Percentiles rank a stretch among this genome's conserved stretches.
These are phyloP conservation scores for Phortica variegata DNA, from an alignment of 1,140 invertebrate species.

Conservation along the genomic window DNA sequence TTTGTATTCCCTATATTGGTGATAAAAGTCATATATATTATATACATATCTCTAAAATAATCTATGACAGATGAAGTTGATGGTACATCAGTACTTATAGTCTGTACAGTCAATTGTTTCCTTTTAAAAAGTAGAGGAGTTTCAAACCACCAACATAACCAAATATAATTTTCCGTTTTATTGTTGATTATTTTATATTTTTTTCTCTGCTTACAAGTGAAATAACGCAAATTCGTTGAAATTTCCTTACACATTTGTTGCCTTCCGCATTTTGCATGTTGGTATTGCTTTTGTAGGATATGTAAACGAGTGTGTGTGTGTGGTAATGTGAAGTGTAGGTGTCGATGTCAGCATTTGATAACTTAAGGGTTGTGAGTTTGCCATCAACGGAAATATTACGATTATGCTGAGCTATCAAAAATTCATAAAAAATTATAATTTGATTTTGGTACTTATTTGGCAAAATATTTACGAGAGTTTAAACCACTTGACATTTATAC, in stretches of 20 bases:
- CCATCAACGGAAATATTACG: no score
- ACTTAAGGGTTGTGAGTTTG: no score
- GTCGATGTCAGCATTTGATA: constrained; percentile 35
- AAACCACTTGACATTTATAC: background rate
- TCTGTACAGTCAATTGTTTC: background rate
- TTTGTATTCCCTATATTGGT: no score
- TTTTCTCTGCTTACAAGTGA: constrained; percentile 10
- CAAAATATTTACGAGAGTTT: constrained; percentile 42
- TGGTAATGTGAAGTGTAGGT: constrained; percentile 20
- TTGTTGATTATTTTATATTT: constrained; percentile 30
- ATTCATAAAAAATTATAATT: constrained; percentile 54
- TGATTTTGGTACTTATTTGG: constrained; percentile 52
- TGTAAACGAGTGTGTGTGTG: constrained; percentile 9
- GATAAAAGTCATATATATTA: no score
- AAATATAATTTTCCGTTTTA: background rate
- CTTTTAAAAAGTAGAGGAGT: background rate
- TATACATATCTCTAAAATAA: no score
- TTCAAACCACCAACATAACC: background rate
- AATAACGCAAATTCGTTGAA: constrained; percentile 29
- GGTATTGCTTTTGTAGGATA: constrained; percentile 12
- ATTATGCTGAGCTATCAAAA: constrained; percentile 48
- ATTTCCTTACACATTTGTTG: constrained; percentile 41
- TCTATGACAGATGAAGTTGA: no score
- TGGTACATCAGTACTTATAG: background rate
- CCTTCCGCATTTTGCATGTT: constrained; percentile 24